A percentile compares a stretch with the other conserved stretches of the same genome.
phyloP scores from a whole-genome alignment of 2,888 invertebrate species.

The Eupeodes luniger region DNA sequence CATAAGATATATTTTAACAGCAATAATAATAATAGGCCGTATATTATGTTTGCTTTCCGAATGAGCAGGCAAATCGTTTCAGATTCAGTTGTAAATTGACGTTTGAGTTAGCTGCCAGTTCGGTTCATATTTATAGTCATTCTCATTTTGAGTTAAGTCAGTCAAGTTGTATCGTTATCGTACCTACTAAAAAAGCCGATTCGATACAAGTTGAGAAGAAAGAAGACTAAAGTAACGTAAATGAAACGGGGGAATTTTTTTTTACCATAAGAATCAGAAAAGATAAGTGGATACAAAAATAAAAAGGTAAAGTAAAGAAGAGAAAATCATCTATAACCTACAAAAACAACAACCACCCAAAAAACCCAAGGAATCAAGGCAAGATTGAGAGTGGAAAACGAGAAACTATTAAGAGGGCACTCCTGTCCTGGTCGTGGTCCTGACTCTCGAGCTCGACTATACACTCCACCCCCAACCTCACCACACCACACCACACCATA shows the following conservation, averaged over 20 bases:
- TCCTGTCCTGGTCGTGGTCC: too few relatives aligned
- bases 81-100: conserved; percentile 79
- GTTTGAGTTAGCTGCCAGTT: conserved; percentile 78
- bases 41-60: conserved; percentile 78
- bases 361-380: conserved; percentile 26
- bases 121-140: conserved; percentile 77
- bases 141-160: conserved; percentile 48
- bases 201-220: too few relatives aligned
- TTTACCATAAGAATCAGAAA: conserved; percentile 37
- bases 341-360: neutral
- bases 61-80: conserved; percentile 78
- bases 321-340: neutral
- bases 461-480: neutral
- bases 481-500: neutral
- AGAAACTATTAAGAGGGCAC: conserved; percentile 34
- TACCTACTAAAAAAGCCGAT: too few relatives aligned
- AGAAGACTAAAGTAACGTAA: too few relatives aligned
- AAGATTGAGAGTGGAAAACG: conserved; percentile 19
- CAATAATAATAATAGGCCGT: conserved; percentile 75
- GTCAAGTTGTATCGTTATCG: conserved; percentile 6
- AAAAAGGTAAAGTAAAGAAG: neutral
- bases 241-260: conserved; percentile 2
- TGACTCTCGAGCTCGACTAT: too few relatives aligned
- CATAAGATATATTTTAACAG: conserved; percentile 72
- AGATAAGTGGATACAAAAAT: conserved; percentile 41